phyloP scores from a whole-genome alignment of 2,888 invertebrate genomes.

The Formica aserva region DNA sequence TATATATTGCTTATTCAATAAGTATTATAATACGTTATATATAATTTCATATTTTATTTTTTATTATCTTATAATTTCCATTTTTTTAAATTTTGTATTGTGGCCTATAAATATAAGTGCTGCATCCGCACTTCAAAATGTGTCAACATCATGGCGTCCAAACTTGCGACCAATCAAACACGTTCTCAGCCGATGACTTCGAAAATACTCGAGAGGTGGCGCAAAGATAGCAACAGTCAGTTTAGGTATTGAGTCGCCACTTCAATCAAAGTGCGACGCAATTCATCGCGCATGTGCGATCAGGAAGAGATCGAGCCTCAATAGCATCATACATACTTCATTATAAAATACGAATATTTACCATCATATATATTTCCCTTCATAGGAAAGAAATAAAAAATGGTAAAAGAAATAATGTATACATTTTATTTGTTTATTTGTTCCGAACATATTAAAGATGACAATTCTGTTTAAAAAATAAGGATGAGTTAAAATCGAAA shows the following conservation, averaged over 20 bases:
- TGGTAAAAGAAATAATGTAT: neutral
- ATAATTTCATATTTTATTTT: slow-evolving; percentile 1
- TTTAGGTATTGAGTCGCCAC: neutral
- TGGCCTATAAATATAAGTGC: neutral
- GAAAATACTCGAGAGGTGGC: neutral
- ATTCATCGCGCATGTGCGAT: neutral
- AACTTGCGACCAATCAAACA: neutral
- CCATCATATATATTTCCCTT: neutral
- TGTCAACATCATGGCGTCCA: neutral
- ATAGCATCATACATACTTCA: neutral
- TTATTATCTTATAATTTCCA: neutral
- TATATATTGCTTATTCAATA: too few relatives aligned
- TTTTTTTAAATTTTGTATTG: neutral
- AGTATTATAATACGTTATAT: too few relatives aligned
- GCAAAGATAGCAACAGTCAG: neutral
- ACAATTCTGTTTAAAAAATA: neutral
- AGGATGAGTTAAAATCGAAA: too few relatives aligned
- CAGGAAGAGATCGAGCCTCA: neutral
- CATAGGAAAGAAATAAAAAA: neutral
- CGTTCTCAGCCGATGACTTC: neutral
- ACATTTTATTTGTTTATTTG: neutral
- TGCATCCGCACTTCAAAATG: neutral
- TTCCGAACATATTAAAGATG: neutral
- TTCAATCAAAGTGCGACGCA: neutral
- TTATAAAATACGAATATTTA: neutral